Evolutionary conservation across 2,113 vertebrate species (phyloP).

Genomic region (Talpa occidentalis): DNA sequence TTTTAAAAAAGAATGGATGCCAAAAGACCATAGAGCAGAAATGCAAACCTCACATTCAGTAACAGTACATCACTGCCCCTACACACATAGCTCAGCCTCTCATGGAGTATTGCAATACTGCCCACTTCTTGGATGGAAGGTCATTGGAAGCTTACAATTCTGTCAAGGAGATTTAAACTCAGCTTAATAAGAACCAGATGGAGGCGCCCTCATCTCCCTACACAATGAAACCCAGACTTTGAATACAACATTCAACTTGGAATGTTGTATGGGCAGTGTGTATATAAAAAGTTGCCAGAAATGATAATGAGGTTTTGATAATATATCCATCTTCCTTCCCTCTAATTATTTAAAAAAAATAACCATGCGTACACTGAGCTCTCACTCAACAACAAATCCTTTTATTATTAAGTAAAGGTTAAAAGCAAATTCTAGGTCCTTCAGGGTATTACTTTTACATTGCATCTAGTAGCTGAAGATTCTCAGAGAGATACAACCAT

Average conservation of each 20-base stretch:
- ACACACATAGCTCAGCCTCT: background rate
- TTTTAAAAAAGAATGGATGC: no score
- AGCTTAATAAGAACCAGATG: background rate
- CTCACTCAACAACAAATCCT: background rate
- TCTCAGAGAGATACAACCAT: background rate
- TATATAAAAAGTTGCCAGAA: background rate
- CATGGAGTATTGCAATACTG: no score
- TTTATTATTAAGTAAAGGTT: background rate
- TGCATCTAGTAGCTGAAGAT: background rate
- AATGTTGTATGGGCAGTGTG: background rate
- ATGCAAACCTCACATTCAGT: fast-evolving
- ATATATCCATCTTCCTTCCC: background rate
- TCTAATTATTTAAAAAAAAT: background rate
- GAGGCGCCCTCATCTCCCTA: background rate
- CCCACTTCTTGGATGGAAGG: background rate
- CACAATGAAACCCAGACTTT: background rate
- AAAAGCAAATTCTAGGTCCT: background rate
- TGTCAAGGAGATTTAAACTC: background rate
- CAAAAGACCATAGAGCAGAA: background rate
- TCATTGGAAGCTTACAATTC: background rate
- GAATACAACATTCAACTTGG: background rate
- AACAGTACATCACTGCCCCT: background rate
- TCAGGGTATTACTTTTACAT: background rate
- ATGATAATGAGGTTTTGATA: background rate
- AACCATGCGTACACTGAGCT: background rate